Evolutionary conservation across 2,797 vertebrate genomes (phyloP).

Genomic region (Huso huso): DNA sequence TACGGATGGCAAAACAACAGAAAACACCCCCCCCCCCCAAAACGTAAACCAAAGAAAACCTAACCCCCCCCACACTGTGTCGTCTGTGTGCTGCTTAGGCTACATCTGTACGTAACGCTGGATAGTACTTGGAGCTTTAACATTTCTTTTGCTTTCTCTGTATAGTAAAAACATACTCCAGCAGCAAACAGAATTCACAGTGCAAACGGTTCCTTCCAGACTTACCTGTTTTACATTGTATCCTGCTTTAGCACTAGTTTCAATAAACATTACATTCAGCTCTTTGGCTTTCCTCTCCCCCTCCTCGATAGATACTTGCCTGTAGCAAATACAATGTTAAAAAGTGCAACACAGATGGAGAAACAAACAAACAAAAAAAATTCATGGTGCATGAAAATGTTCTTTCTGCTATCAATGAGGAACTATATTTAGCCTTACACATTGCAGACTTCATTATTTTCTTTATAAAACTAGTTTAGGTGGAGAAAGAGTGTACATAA

Average conservation of each 20-base stretch:
- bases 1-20: conserved; percentile 31
- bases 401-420: too few species aligned
- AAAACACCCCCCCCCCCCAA: conserved; percentile 1
- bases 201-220: conserved; percentile 36
- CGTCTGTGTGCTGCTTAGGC: not conserved
- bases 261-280: conserved; percentile 99
- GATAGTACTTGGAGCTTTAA: too few species aligned
- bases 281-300: conserved; percentile 99
- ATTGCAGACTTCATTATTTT: too few species aligned
- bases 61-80: conserved; percentile 19
- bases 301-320: conserved; percentile 98
- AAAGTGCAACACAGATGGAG: conserved; percentile 14
- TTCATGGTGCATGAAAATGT: not conserved
- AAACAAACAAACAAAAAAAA: not conserved
- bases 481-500: too few species aligned
- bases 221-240: conserved; percentile 99
- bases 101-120: not conserved
- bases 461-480: too few species aligned
- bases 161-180: conserved; percentile 17
- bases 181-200: conserved; percentile 22
- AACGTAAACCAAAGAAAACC: conserved; percentile 29
- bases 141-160: too few species aligned
- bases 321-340: conserved; percentile 55
- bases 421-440: too few species aligned
- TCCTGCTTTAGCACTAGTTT: conserved; percentile 98